These are phyloP conservation scores for Halesus radiatus DNA, from an alignment of 1,140 invertebrate species.

Conservation along the genomic window DNA sequence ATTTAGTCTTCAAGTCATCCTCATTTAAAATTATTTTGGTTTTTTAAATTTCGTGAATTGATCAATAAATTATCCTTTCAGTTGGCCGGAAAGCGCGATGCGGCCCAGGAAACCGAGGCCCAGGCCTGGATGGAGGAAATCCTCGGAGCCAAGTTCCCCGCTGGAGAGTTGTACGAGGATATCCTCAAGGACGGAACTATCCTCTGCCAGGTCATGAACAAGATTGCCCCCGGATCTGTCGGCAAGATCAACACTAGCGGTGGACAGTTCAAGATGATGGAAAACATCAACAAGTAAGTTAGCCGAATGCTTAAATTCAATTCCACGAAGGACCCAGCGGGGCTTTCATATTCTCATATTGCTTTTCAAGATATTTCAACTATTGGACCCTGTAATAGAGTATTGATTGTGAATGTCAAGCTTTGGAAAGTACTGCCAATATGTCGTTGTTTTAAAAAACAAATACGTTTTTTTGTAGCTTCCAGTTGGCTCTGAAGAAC, in stretches of 20 bases:
- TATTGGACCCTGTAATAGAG: no score
- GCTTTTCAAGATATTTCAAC: no score
- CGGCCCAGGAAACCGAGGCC: conserved; percentile 88
- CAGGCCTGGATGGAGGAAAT: conserved; percentile 93
- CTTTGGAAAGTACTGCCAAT: no score
- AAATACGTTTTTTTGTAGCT: conserved; percentile 70
- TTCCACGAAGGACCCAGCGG: no score
- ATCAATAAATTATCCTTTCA: conserved; percentile 62
- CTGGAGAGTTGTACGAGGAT: conserved; percentile 82
- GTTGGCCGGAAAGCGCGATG: conserved; percentile 91
- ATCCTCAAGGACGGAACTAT: conserved; percentile 88
- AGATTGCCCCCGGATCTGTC: conserved; percentile 84
- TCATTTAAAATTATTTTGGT: no score
- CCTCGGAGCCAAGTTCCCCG: conserved; percentile 87
- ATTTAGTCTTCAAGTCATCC: no score
- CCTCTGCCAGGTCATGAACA: conserved; percentile 93
- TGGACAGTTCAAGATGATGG: conserved; percentile 95
- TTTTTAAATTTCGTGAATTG: no score
- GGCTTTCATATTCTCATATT: no score
- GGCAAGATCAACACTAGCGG: conserved; percentile 90
- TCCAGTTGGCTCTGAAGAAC: conserved; percentile 88
- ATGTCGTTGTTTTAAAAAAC: no score
- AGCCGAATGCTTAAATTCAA: no score
- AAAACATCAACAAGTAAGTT: conserved; percentile 90
- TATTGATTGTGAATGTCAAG: no score